phyloP scores from a whole-genome alignment of 2,113 vertebrate genomes.

The Octodon degus region DNA sequence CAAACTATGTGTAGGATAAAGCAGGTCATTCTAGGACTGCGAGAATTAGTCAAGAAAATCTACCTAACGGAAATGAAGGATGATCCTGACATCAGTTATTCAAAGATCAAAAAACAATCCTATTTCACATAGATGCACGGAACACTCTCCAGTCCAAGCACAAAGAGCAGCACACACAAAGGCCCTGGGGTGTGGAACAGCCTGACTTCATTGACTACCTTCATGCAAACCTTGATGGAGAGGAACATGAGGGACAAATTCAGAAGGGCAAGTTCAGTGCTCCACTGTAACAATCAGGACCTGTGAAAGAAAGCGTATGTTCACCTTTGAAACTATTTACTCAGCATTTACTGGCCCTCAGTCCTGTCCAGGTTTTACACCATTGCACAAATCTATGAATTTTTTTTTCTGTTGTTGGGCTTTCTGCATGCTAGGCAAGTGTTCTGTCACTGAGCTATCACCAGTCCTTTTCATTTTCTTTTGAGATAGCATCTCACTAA shows the following conservation, averaged over 20 bases:
- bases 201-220: not conserved
- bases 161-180: not conserved
- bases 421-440: not conserved
- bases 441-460: not conserved
- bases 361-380: not conserved
- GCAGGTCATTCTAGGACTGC: not conserved
- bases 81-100: not conserved
- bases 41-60: not conserved
- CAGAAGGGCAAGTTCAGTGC: not conserved
- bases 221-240: not conserved
- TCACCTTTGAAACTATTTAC: not conserved
- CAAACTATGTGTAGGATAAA: not conserved
- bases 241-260: not conserved
- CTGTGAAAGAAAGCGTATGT: not conserved
- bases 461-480: not conserved
- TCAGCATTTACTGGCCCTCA: not conserved
- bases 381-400: not conserved
- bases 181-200: not conserved
- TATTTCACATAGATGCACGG: not conserved
- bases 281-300: not conserved
- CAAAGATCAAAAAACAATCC: not conserved
- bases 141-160: not conserved
- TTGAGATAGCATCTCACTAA: not conserved
- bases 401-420: not conserved
- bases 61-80: conserved; percentile 22